Percentiles rank a stretch among this genome's conserved stretches.
phyloP scores from a whole-genome alignment of 1,140 invertebrate species.

The Zophobas morio region DNA sequence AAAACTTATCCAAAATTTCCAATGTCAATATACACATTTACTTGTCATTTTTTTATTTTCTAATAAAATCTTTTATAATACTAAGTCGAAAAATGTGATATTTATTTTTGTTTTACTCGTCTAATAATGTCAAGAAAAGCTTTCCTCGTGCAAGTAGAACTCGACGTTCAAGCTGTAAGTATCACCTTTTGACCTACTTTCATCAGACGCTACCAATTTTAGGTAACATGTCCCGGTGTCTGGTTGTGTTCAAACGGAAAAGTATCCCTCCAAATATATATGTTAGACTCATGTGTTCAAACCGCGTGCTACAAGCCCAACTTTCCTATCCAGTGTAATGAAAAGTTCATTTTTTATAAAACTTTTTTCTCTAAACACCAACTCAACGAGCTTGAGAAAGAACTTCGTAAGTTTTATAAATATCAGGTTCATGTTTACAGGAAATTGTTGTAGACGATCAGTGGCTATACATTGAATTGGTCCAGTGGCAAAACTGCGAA shows the following conservation, averaged over 20 bases:
- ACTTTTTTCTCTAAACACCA: conserved; percentile 71
- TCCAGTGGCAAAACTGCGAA: conserved; percentile 73
- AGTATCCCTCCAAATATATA: conserved; percentile 74
- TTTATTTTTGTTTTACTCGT: conserved; percentile 9
- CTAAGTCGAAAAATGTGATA: conserved; percentile 32
- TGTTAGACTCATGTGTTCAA: conserved; percentile 74
- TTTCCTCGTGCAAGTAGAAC: conserved; percentile 63
- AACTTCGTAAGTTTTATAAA: conserved; percentile 54
- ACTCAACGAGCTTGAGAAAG: conserved; percentile 67
- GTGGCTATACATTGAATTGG: conserved; percentile 74
- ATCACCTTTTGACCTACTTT: conserved; percentile 24
- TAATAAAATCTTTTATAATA: conserved; percentile 11
- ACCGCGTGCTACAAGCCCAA: conserved; percentile 73
- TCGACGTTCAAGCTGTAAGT: conserved; percentile 64
- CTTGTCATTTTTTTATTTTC: conserved; percentile 29
- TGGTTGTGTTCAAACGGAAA: conserved; percentile 81
- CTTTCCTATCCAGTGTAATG: conserved; percentile 77
- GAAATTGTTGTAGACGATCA: conserved; percentile 69
- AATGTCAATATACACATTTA: conserved; percentile 16
- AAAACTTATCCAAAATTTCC: conserved; percentile 10
- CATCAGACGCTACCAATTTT: conserved; percentile 51
- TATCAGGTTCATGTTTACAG: conserved; percentile 63
- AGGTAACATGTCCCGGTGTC: conserved; percentile 82
- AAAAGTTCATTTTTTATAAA: conserved; percentile 78
- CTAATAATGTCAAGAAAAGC: conserved; percentile 54